Base-by-base conservation (phyloP, 1,140 invertebrate genomes). In the Diorhabda sublineata region DNA sequence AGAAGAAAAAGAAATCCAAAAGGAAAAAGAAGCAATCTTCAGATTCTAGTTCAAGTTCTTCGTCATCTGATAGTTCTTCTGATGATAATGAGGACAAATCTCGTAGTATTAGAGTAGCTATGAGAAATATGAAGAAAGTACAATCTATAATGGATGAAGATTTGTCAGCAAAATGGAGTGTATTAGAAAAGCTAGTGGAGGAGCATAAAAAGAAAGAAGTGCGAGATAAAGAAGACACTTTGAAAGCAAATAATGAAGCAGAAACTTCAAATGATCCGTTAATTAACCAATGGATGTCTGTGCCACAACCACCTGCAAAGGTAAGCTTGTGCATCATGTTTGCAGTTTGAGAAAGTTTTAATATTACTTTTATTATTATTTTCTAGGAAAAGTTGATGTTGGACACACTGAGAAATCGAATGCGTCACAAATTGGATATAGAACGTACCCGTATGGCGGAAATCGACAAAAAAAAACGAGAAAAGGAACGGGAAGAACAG, bases 21-120 rank as follows among this genome's bases (percentile, higher is more conserved):
- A 65, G 80, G 79, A 69, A 78, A 77, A 73, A 57, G 41, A 9
- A 61, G 7, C 81, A 83, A 61, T 74, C 73, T 0, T 79, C 74
- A 42, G 79, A 80, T 45, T 75, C 72, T 58, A 83, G 82, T 0
- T 85, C 83, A 6, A 82, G 82, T 3, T 83, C 82, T 3, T 80
- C 78, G 3, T 82, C 78, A 26, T 85, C 85, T 47, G 84, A 82
- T 0, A 86, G 87, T 3, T 81, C 79, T 26, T 83, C 84, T 44
- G 78, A 81, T 3, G 72, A 73, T 5, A 83, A 86, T 81, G 60
- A 81, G 81, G 86, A 88, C 70, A 83, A 80, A 61, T 85, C 85
- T 2, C 84, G 85, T 57, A 89, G 88, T 61, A 89, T 90, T 73
- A 83, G 88, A 2, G 87, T 90, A 0, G 84, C 87, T 2, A 90